phyloP scores from a whole-genome alignment of 1,140 invertebrate genomes.

The Polyergus mexicanus region DNA sequence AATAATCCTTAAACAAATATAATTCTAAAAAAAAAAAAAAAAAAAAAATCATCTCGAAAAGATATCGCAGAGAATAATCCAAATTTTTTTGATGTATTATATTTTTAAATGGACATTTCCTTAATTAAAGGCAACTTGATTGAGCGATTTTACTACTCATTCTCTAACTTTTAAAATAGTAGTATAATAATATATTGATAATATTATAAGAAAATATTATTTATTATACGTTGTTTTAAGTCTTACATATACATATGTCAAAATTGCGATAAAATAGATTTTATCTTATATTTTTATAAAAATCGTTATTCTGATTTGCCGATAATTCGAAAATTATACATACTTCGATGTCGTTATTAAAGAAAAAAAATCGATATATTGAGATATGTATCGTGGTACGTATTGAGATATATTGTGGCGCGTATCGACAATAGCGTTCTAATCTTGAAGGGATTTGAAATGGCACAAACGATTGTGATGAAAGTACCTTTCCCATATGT shows the following conservation, averaged over 20 bases:
- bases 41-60: neutral
- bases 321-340: neutral
- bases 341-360: neutral
- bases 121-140: neutral
- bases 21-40: neutral
- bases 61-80: too few species aligned
- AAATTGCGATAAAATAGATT: neutral
- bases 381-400: neutral
- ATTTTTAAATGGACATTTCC: neutral
- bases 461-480: neutral
- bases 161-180: neutral
- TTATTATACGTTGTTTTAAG: too few species aligned
- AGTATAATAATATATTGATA: too few species aligned
- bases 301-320: neutral
- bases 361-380: neutral
- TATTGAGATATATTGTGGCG: too few species aligned
- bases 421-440: neutral
- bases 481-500: neutral
- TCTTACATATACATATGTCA: neutral
- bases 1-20: slow-evolving; percentile 7
- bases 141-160: neutral
- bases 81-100: neutral
- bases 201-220: too few species aligned
- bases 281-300: neutral
- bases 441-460: slow-evolving; percentile 15